A percentile compares a stretch with the other conserved stretches of the same genome.
Conservation (phyloP, 2,888 invertebrate genomes). For the Pteria penguin region DNA sequence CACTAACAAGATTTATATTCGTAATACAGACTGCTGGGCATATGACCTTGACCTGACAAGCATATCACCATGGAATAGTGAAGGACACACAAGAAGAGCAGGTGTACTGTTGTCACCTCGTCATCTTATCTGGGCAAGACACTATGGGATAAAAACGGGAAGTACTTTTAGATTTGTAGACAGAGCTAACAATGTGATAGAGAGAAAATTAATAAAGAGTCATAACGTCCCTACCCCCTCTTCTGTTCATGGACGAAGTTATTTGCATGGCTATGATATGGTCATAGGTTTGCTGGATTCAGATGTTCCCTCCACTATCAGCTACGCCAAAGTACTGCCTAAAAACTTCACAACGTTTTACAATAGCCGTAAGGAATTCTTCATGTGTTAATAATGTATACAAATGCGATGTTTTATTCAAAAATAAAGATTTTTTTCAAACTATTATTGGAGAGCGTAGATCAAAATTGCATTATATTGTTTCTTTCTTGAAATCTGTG, state of each 20-base stretch:
- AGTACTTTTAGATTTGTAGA: conserved; percentile 62
- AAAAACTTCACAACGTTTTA: conserved; percentile 47
- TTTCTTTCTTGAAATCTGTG: no score
- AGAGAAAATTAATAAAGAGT: conserved; percentile 50
- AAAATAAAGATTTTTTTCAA: no score
- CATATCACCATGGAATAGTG: conserved; percentile 69
- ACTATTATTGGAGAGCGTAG: no score
- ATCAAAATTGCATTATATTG: no score
- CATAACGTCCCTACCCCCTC: conserved; percentile 35
- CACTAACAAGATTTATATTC: conserved; percentile 49
- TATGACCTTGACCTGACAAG: conserved; percentile 61
- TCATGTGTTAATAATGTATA: no score
- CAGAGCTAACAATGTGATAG: conserved; percentile 59
- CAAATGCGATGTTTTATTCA: no score
- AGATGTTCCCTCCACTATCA: conserved; percentile 60
- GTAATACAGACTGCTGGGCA: conserved; percentile 63
- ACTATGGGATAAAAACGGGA: conserved; percentile 58
- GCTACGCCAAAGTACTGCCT: conserved; percentile 61
- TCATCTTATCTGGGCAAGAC: conserved; percentile 64
- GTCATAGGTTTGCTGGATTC: conserved; percentile 63
- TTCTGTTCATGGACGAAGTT: conserved; percentile 18
- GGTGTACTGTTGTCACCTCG: conserved; percentile 63
- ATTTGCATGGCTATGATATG: conserved; percentile 59
- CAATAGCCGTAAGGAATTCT: conserved; percentile 27
- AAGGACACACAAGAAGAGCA: conserved; percentile 52